Evolutionary conservation across 1,140 invertebrate genomes (phyloP).

Genomic region (Nephotettix cincticeps): DNA sequence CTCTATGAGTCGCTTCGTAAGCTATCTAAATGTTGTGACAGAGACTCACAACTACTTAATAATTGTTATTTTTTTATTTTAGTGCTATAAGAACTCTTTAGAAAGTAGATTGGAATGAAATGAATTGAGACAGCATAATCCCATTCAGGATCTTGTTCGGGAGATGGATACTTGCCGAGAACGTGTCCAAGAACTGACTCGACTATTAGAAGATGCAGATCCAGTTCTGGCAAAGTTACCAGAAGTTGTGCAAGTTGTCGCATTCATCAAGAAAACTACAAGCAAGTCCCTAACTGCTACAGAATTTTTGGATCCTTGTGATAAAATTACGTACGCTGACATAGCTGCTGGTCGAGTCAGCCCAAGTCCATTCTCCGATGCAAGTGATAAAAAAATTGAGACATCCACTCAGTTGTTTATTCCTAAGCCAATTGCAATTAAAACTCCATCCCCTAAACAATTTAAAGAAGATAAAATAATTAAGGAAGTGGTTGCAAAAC

Average conservation of each 20-base stretch:
- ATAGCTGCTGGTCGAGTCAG: slow-evolving; percentile 54
- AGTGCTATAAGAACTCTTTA: slow-evolving; percentile 27
- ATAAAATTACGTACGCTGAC: slow-evolving; percentile 52
- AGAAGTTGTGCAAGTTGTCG: slow-evolving; percentile 2
- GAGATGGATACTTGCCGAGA: slow-evolving; percentile 31
- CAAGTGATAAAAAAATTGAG: slow-evolving; percentile 30
- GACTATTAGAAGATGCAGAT: slow-evolving; percentile 68
- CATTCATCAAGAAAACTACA: slow-evolving; percentile 17
- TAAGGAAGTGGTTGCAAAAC: slow-evolving; percentile 9
- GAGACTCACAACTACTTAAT: slow-evolving; percentile 23
- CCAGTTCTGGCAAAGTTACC: slow-evolving; percentile 55
- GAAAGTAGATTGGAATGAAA: slow-evolving; percentile 31
- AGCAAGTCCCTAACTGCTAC: neutral
- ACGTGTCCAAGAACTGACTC: slow-evolving; percentile 28
- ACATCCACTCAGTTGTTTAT: slow-evolving; percentile 21
- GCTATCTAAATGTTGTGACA: slow-evolving; percentile 31
- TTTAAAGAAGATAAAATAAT: slow-evolving; percentile 42
- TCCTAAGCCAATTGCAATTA: slow-evolving; percentile 22
- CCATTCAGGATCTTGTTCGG: slow-evolving; percentile 34
- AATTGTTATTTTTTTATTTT: slow-evolving; percentile 26
- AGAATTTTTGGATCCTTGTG: slow-evolving; percentile 24
- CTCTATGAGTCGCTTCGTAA: slow-evolving; percentile 22
- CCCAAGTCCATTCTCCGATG: slow-evolving; percentile 42
- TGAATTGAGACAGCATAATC: slow-evolving; percentile 29
- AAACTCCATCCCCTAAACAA: neutral